Conservation (phyloP, 2,888 invertebrate genomes). For the Limulus polyphemus region DNA sequence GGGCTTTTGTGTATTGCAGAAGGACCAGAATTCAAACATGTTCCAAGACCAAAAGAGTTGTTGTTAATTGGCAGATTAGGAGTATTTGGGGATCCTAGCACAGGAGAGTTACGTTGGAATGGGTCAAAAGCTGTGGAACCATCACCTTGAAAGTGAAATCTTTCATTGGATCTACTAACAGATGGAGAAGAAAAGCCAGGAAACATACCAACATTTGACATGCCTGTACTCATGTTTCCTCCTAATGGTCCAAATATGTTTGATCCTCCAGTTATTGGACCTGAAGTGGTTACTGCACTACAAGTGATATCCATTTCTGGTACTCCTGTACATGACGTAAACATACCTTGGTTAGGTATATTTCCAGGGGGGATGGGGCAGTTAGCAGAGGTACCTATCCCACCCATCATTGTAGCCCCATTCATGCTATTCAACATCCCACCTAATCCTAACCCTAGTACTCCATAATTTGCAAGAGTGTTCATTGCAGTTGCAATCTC, state of each 20-base stretch:
- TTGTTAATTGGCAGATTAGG: constrained; percentile 49
- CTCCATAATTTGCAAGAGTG: constrained; percentile 80
- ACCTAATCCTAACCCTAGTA: constrained; percentile 53
- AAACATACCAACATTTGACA: constrained; percentile 16
- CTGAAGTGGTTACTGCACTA: constrained; percentile 14
- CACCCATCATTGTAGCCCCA: constrained; percentile 15
- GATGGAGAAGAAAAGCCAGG: constrained; percentile 24
- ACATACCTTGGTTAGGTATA: constrained; percentile 1
- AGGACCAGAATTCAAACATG: constrained; percentile 36
- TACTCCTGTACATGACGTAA: constrained; percentile 9
- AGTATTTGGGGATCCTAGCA: constrained; percentile 29
- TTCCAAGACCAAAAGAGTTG: constrained; percentile 75
- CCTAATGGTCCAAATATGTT: constrained; percentile 33
- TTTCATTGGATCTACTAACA: constrained; percentile 21
- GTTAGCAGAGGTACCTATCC: constrained; percentile 14
- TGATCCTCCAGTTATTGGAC: constrained; percentile 20
- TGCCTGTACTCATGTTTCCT: constrained; percentile 19
- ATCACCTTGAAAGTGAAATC: constrained; percentile 23
- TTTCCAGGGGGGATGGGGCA: constrained; percentile 15
- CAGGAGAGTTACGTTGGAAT: constrained; percentile 28
- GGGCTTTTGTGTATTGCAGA: constrained; percentile 32
- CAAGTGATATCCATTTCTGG: constrained; percentile 7
- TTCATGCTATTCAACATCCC: constrained; percentile 18
- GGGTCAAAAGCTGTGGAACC: constrained; percentile 24
- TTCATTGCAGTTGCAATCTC: constrained; percentile 83